phyloP scores from a whole-genome alignment of 2,888 invertebrate genomes.

The Epiblema foenella region DNA sequence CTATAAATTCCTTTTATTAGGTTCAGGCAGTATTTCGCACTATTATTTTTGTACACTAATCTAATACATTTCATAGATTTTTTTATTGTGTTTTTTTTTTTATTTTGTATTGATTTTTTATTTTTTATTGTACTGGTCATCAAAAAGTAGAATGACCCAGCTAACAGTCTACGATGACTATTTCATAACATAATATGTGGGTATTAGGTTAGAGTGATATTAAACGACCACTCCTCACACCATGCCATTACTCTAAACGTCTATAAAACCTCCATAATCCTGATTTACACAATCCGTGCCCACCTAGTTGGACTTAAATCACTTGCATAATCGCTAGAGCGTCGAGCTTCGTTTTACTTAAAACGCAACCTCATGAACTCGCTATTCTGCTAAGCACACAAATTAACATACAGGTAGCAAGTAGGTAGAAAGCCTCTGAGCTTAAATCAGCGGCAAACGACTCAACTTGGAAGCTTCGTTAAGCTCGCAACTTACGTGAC shows the following conservation, averaged over 20 bases:
- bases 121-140: too few species aligned
- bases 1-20: too few species aligned
- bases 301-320: conserved; percentile 29
- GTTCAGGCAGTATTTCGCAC: too few species aligned
- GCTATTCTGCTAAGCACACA: conserved; percentile 35
- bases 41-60: too few species aligned
- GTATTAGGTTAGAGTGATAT: not conserved
- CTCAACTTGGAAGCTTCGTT: conserved; percentile 41
- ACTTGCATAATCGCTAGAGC: conserved; percentile 38
- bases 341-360: conserved; percentile 33
- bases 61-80: too few species aligned
- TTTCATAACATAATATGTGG: not conserved
- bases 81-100: too few species aligned
- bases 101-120: too few species aligned
- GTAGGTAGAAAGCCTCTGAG: not conserved
- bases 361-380: conserved; percentile 39
- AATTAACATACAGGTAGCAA: conserved; percentile 39
- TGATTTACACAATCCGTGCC: conserved; percentile 25
- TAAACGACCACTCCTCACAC: not conserved
- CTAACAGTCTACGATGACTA: too few species aligned
- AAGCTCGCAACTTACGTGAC: conserved; percentile 33
- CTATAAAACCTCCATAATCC: conserved; percentile 15
- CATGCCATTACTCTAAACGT: conserved; percentile 5
- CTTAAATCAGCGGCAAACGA: conserved; percentile 41
- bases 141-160: too few species aligned